A percentile compares a stretch with the other conserved stretches of the same genome.
Evolutionary conservation across 2,888 invertebrate genomes (phyloP).

Genomic region (Pollenia labialis): DNA sequence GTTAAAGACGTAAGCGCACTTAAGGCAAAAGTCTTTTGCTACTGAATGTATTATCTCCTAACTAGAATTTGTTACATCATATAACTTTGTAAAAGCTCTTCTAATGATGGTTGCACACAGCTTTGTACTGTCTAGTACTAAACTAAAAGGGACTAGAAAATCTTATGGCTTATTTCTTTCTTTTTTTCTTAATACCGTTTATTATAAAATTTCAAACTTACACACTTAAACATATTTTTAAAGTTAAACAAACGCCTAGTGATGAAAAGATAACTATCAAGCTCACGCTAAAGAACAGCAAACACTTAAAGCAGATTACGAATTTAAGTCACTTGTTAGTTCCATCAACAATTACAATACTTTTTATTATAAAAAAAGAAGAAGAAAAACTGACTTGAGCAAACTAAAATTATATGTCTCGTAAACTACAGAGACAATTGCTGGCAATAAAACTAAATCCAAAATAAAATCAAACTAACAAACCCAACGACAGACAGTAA

Average conservation of each 20-base stretch:
- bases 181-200: too few species aligned
- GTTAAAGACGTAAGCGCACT: too few species aligned
- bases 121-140: too few species aligned
- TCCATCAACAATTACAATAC: constrained; percentile 51
- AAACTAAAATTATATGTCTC: constrained; percentile 21
- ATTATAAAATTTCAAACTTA: neutral
- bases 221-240: neutral
- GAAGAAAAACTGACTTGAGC: constrained; percentile 25
- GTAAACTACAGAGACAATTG: constrained; percentile 51
- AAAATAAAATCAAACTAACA: constrained; percentile 50
- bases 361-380: neutral
- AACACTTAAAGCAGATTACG: constrained; percentile 59
- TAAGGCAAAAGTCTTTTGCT: too few species aligned
- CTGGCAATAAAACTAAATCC: constrained; percentile 64
- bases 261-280: constrained; percentile 10
- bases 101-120: too few species aligned
- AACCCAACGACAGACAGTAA: constrained; percentile 18
- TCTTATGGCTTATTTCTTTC: too few species aligned
- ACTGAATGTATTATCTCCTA: too few species aligned
- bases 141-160: too few species aligned
- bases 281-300: constrained; percentile 5
- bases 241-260: neutral
- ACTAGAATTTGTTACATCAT: too few species aligned
- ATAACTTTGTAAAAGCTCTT: too few species aligned
- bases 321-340: constrained; percentile 54